Base-by-base conservation (phyloP, 2,797 vertebrate species). In the Triplophysa bombifrons region DNA sequence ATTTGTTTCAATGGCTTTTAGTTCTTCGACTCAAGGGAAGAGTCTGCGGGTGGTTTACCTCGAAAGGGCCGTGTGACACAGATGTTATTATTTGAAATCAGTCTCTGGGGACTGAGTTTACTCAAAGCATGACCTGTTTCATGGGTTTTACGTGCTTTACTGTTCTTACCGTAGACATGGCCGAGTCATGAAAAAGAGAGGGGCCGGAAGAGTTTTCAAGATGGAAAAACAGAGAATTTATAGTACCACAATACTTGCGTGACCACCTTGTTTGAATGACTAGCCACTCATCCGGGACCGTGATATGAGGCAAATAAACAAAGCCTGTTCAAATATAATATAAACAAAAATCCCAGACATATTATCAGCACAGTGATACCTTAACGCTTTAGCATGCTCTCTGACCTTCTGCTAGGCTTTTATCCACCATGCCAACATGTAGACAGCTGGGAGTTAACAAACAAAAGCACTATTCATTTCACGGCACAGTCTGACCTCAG, bases 401-500 rank as follows among this genome's bases (percentile, higher is more conserved):
- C 16, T 50, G 19, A 51, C 44, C 61, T 63, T 63, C 60, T 46
- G 51, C 61, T 19, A 2, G 17, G 48, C 60, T 48, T 65, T 69
- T 53, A 64, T 60, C 48, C 16, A 14, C 34, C 65, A 72, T 63
- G 30, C 20, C 68, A 74, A 80, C 72, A 74, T 78, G 56, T 74
- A 56, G 83, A 74, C 74, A 85, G 72, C 68, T 83, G 68, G 27
- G 74, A 58, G 70, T 16, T 71, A 78, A 72, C 64, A 70, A 74
- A 76, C 75, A 85, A 79, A 80, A 46, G 30, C 67, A 41, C 56
- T 56, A 41, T 74, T 72, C 63, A 71, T 73, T 63, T 51, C 34
- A 17, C 48, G 2, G 22, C 72, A 63, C 53, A 61, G 70, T 56
- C 67, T 46, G 74, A 82, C 4, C 58, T 65, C 58, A 70, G 34